Evolutionary conservation across 2,888 invertebrate genomes (phyloP).

Genomic region (Drosophila rubida): DNA sequence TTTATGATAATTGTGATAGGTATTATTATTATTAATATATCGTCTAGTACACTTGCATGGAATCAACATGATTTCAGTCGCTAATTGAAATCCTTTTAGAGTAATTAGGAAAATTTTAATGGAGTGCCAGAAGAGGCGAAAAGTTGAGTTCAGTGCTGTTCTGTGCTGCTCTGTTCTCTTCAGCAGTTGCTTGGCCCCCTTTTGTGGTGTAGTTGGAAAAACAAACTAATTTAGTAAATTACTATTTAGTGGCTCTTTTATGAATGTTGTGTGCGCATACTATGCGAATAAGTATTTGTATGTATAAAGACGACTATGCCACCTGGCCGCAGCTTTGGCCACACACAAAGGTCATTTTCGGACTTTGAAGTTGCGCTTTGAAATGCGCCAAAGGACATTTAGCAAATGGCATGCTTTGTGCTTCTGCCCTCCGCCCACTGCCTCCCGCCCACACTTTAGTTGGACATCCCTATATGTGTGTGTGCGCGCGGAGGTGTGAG

Average conservation of each 20-base stretch:
- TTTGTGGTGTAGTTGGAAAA: constrained; percentile 62
- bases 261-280: neutral
- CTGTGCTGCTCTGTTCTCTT: neutral
- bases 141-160: too few species aligned
- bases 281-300: neutral
- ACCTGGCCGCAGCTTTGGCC: constrained; percentile 59
- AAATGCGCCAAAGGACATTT: constrained; percentile 79
- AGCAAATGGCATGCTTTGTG: constrained; percentile 69
- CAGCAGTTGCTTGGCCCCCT: constrained; percentile 9
- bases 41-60: constrained; percentile 37
- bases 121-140: constrained; percentile 34
- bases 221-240: constrained; percentile 80
- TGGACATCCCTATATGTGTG: constrained; percentile 1
- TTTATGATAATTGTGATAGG: constrained; percentile 34
- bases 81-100: constrained; percentile 78
- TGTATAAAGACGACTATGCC: constrained; percentile 22
- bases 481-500: constrained; percentile 19
- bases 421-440: constrained; percentile 14
- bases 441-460: neutral
- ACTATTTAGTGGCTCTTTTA: constrained; percentile 72
- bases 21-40: constrained; percentile 42
- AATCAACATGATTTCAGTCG: constrained; percentile 57
- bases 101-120: constrained; percentile 71
- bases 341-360: constrained; percentile 72
- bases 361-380: constrained; percentile 76